A percentile compares a stretch with the other conserved stretches of the same genome.
Evolutionary conservation across 2,113 vertebrate species (phyloP).

Genomic region (Scalopus aquaticus): DNA sequence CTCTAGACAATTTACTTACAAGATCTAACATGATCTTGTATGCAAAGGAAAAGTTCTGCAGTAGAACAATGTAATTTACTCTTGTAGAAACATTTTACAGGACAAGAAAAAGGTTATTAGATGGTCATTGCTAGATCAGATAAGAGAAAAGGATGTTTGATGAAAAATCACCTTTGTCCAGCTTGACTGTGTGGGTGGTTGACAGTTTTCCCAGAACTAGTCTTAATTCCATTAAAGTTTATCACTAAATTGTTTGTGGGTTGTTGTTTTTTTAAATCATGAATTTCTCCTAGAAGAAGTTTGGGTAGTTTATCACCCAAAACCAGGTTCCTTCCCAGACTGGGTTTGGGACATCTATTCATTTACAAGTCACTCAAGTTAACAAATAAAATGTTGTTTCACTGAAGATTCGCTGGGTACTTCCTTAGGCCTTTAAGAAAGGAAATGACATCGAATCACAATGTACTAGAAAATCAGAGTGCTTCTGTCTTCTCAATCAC

Average conservation of each 20-base stretch:
- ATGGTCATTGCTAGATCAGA: background rate
- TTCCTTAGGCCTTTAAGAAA: background rate
- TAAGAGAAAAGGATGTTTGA: background rate
- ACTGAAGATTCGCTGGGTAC: background rate
- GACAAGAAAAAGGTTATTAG: background rate
- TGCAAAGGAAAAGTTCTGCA: background rate
- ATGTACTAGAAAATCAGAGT: background rate
- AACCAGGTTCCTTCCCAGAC: background rate
- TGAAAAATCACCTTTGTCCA: background rate
- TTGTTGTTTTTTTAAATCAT: background rate
- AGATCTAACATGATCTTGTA: background rate
- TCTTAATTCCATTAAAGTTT: background rate
- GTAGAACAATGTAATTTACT: background rate
- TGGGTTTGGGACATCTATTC: background rate
- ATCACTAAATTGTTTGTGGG: background rate
- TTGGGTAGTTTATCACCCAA: background rate
- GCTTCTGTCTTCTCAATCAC: background rate
- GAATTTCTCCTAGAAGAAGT: slow-evolving; percentile 2
- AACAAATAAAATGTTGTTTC: background rate
- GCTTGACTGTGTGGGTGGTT: background rate
- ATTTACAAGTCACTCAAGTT: background rate
- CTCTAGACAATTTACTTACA: background rate
- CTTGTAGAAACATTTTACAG: background rate
- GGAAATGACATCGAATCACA: background rate
- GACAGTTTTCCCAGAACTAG: background rate